phyloP scores from a whole-genome alignment of 2,113 vertebrate genomes.

The Nycticebus coucang region DNA sequence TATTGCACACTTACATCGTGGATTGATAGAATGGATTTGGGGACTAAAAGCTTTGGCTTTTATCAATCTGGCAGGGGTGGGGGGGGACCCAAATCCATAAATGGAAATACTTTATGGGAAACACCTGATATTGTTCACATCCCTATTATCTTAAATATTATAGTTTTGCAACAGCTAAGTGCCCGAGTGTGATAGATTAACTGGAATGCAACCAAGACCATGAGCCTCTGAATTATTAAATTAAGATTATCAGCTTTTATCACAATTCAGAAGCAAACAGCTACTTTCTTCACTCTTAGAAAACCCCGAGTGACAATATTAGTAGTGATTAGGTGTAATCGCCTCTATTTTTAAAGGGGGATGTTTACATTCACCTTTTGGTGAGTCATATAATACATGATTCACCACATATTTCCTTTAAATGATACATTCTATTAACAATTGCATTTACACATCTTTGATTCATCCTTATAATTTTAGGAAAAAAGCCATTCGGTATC shows the following conservation, averaged over 20 bases:
- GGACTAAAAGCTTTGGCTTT: constrained; percentile 13
- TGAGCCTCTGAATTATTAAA: constrained; percentile 37
- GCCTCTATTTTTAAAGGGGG: constrained; percentile 25
- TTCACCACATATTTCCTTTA: neutral
- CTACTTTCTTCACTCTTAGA: constrained; percentile 3
- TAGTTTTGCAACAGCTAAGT: constrained; percentile 51
- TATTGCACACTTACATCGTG: neutral
- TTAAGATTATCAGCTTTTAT: constrained; percentile 46
- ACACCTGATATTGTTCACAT: constrained; percentile 58
- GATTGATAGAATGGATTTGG: neutral
- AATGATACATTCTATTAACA: neutral
- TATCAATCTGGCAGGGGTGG: neutral
- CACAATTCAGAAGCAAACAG: constrained; percentile 25
- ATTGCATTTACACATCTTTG: neutral
- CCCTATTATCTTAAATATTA: constrained; percentile 63
- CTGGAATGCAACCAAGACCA: constrained; percentile 26
- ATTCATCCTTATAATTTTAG: constrained; percentile 4
- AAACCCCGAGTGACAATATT: constrained; percentile 36
- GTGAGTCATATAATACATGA: constrained; percentile 45
- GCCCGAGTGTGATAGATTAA: neutral
- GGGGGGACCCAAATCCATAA: constrained; percentile 12
- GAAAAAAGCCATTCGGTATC: neutral
- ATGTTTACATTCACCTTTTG: constrained; percentile 57
- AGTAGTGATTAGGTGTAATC: constrained; percentile 43
- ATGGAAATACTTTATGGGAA: constrained; percentile 53